Conservation (phyloP, 2,888 invertebrate species). For the Ectemnius cavifrons region DNA sequence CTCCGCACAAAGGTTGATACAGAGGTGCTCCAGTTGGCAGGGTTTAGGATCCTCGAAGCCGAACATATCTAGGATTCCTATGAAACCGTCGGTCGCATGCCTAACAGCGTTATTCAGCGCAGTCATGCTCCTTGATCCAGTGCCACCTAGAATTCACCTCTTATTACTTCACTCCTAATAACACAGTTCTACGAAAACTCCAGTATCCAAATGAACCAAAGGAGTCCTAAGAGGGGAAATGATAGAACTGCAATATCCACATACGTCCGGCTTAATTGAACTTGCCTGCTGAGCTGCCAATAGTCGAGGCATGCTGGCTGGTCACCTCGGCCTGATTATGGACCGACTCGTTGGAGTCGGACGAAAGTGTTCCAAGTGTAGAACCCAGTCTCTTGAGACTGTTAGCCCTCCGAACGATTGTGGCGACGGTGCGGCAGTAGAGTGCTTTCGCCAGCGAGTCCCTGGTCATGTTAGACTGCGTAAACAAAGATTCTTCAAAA, state of each 20-base stretch:
- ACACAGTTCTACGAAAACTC: neutral
- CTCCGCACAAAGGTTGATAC: conserved; percentile 97
- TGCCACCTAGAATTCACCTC: conserved; percentile 76
- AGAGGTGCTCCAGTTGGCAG: conserved; percentile 93
- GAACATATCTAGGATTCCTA: conserved; percentile 97
- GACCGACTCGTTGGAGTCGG: conserved; percentile 94
- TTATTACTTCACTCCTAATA: conserved; percentile 4
- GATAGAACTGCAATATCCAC: too few relatives aligned
- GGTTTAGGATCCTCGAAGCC: conserved; percentile 96
- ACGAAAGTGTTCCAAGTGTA: conserved; percentile 89
- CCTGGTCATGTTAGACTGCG: conserved; percentile 89
- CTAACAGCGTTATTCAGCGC: conserved; percentile 94
- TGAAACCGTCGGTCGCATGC: conserved; percentile 96
- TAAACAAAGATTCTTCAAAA: conserved; percentile 51
- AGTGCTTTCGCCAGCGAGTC: conserved; percentile 94
- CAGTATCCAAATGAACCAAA: too few relatives aligned
- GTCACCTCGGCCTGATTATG: conserved; percentile 92
- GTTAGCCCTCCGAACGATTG: conserved; percentile 95
- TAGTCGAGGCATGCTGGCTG: conserved; percentile 91
- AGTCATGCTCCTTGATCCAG: conserved; percentile 93
- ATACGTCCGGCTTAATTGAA: neutral
- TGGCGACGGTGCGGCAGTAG: conserved; percentile 96
- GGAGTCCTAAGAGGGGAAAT: too few relatives aligned
- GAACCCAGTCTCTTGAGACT: conserved; percentile 92
- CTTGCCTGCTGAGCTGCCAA: conserved; percentile 80